Evolutionary conservation across 2,797 vertebrate genomes (phyloP).

Genomic region (Onychomys torridus): DNA sequence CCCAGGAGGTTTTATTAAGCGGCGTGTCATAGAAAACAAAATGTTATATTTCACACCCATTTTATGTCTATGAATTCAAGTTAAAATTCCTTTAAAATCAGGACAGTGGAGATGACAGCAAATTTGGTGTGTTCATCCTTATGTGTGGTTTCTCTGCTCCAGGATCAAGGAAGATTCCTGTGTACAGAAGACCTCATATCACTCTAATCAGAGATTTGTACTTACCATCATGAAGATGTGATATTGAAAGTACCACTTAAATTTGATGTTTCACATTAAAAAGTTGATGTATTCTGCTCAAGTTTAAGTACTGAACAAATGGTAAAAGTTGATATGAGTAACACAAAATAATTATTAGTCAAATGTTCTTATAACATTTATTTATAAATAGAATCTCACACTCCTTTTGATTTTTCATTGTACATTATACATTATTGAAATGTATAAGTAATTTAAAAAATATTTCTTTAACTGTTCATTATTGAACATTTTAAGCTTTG

Average conservation of each 20-base stretch:
- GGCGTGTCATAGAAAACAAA: neutral
- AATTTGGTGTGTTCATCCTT: neutral
- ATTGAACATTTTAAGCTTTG: neutral
- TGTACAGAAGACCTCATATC: neutral
- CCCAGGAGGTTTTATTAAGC: neutral
- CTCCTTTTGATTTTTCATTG: neutral
- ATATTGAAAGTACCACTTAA: neutral
- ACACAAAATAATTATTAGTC: neutral
- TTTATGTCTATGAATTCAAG: conserved; percentile 12
- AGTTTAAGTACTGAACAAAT: conserved; percentile 39
- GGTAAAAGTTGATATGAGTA: neutral
- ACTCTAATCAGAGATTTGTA: neutral
- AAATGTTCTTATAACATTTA: neutral
- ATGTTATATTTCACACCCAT: neutral
- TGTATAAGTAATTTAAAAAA: neutral
- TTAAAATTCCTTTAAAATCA: neutral
- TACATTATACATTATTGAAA: neutral
- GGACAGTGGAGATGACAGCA: neutral
- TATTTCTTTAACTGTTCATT: neutral
- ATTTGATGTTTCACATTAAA: neutral
- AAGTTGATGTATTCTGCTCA: neutral
- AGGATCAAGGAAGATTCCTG: neutral
- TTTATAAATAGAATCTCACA: neutral
- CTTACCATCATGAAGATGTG: neutral
- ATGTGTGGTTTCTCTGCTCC: conserved; percentile 7